Percentiles rank a stretch among this genome's conserved stretches.
phyloP scores from a whole-genome alignment of 1,140 invertebrate species.

The Doryteuthis pealeii region DNA sequence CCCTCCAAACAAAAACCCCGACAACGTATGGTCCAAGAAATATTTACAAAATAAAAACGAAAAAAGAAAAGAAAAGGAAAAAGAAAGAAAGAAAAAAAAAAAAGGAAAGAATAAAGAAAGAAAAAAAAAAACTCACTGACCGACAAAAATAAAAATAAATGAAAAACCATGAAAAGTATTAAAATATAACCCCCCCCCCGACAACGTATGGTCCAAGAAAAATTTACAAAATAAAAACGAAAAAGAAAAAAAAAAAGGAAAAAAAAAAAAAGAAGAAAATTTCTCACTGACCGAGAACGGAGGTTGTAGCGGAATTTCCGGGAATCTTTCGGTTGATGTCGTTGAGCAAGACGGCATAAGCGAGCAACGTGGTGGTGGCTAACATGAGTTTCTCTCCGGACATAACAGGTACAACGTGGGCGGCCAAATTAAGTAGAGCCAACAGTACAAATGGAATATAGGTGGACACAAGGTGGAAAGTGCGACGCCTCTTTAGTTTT shows the following conservation, averaged over 20 bases:
- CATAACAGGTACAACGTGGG: background rate
- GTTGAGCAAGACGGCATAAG: background rate
- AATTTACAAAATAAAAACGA: background rate
- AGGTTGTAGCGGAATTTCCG: background rate
- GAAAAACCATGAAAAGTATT: too few species aligned
- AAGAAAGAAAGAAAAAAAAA: too few species aligned
- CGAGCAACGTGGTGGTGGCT: background rate
- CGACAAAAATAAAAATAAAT: too few species aligned
- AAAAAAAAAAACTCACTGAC: too few species aligned
- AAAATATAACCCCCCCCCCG: too few species aligned
- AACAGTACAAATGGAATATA: conserved; percentile 6
- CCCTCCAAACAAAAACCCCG: too few species aligned
- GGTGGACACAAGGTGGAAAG: conserved; percentile 5
- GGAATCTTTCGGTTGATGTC: background rate
- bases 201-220: too few species aligned
- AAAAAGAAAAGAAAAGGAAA: too few species aligned
- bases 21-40: too few species aligned
- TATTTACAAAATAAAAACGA: too few species aligned
- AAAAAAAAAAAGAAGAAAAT: background rate
- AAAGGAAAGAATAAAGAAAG: too few species aligned
- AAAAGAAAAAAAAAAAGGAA: background rate
- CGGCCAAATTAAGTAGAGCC: conserved; percentile 1
- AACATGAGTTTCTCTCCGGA: conserved; percentile 6
- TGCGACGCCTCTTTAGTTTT: background rate
- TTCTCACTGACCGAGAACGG: background rate